Base-by-base conservation (phyloP, 1,140 invertebrate species). In the Pristionchus pacificus region DNA sequence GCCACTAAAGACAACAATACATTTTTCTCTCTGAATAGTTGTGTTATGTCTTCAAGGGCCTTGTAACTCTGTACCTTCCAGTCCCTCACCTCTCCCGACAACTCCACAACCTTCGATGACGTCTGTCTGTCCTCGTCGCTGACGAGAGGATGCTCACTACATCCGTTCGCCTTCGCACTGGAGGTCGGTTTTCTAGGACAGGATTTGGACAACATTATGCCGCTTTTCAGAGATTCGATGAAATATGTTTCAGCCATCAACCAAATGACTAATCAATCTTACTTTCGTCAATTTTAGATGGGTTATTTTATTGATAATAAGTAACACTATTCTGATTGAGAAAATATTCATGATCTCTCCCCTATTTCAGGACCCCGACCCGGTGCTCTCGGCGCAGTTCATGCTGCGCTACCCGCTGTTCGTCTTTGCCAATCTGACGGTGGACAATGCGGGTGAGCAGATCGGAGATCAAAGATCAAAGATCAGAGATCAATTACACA, bases 381-480 rank as follows among this genome's bases (percentile, higher is more conserved):
- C 38, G 6, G 19, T 49, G 6, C 38, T 49, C 38, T 49, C 68
- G 13, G 60, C 62, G 6, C 68, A 70, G n/a, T 63, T 73, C 24
- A 30, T 73, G 19, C 65, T 68, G 1, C 65, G 73, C 29, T 80
- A 80, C 67, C 79, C 79, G 28, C 71, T 72, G 57, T 58, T 81
- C 0, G 67, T 65, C 63, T 70, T 79, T 24, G 67, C 63, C 2
- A 80, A 80, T 68, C 60, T 77, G 25, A 77, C 73, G 2, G 61
- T 81, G 0, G 79, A 80, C 63, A 80, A 80, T 65, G 79, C 79
- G 25, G 67, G 66, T n/a, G 71, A 62, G 0, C 2, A 49, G 32
- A n/a, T 72, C 24, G 58, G 63, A 10, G 57, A 71, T 2, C 66
- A 72, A 60, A 63, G 29, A 76, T 79, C 32, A 33, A 13, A 0